A percentile compares a stretch with the other conserved stretches of the same genome.
These are phyloP conservation scores for Aphodius granarius DNA, from an alignment of 2,888 invertebrate species.

Conservation along the genomic window DNA sequence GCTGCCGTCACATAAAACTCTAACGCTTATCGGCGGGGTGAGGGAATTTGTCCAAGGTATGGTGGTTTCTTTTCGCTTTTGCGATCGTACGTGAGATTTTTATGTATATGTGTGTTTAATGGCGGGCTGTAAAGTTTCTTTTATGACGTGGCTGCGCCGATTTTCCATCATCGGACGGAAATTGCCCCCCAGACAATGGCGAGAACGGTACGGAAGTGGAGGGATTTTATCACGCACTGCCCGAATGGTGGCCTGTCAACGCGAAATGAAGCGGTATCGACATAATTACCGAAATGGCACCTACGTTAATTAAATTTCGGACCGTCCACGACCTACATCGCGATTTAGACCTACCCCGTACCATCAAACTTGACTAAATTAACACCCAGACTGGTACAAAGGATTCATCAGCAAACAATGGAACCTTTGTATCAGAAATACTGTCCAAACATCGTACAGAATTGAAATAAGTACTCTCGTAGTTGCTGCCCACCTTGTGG, in stretches of 20 bases:
- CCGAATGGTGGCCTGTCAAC: background rate
- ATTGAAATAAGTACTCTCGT: background rate
- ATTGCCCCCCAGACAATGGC: background rate
- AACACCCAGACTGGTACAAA: background rate
- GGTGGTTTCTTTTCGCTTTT: background rate
- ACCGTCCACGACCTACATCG: background rate
- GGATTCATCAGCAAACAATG: background rate
- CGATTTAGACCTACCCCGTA: background rate
- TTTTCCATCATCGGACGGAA: background rate
- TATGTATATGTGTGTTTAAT: background rate
- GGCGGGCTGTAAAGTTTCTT: background rate
- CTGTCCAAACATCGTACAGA: background rate
- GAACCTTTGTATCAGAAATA: background rate
- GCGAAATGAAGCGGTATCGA: background rate
- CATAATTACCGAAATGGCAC: background rate
- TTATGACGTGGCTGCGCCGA: background rate
- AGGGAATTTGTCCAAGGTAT: background rate
- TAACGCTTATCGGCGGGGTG: background rate
- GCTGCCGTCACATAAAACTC: conserved; percentile 1
- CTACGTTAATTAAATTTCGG: background rate
- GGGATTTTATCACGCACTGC: background rate
- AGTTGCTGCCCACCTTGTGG: background rate
- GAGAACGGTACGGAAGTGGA: background rate
- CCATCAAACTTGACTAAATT: background rate
- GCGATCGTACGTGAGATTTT: background rate